Evolutionary conservation across 2,797 vertebrate genomes (phyloP), one percentile per base, ranked within the genome.

Genomic region (Propithecus deckenii): DNA sequence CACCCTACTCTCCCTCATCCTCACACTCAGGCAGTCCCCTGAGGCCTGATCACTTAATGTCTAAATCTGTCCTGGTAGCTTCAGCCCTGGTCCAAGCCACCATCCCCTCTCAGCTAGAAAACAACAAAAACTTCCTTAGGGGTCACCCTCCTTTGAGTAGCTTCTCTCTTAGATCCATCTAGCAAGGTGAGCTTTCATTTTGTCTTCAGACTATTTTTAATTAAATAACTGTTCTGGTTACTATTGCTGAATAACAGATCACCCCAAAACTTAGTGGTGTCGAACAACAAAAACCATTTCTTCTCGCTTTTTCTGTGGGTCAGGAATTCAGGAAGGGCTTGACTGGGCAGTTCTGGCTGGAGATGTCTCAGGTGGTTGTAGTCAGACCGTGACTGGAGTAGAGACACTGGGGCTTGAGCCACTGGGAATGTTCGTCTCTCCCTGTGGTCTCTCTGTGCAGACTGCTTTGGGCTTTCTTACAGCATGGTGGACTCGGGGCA

Each of bases 321-420:
- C 52, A n/a, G 55, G 35, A 76, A 43, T 55, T 52, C 0, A 0
- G 18, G 12, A 41, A 78, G 78, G 43, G 30, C 46, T 8, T 35
- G 43, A 41, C n/a, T 61, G 76, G 79, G 59, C 59, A 25, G 14
- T 18, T 67, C 35, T 52, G 67, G 46, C 50, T 91, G 76, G 55
- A 48, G 69, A 59, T 32, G 22, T 81, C 35, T 57, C 41, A 23
- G 1, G 18, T 32, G 32, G 48, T 3, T 18, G 30, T 7, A 20
- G 30, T 46, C 5, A 1, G 38, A 55, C 0, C 1, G 2, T 35
- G 12, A 4, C 30, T 38, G 13, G 23, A 32, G 14, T 38, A 25
- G 32, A 20, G 22, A 32, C 35, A 59, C 55, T 9, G 28, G 74
- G 35, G 30, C 38, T 4, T 0, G n/a, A 67, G 50, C 4, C 15